Base-by-base conservation (phyloP, 2,797 vertebrate genomes). In the Notamacropus eugenii region DNA sequence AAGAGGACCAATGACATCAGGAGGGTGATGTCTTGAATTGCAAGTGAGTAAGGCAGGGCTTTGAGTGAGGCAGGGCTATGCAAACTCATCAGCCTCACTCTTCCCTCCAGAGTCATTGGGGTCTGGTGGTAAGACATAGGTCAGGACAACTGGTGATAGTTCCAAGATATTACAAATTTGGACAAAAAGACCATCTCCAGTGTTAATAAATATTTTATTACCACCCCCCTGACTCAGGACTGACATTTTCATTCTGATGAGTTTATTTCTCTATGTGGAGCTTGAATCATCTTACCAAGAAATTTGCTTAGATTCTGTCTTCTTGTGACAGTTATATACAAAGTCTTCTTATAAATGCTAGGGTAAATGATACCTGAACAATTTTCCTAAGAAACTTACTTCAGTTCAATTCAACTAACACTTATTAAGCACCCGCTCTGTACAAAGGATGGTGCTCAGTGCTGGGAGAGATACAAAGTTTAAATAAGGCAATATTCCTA, bases 171-270 rank as follows among this genome's bases (percentile, higher is more conserved):
- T 87, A 87, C 0, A 87, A 10, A 8, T 27, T 22, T 50, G 22
- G 74, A 87, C 24, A 87, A 87, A 87, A 82, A 11, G 40, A 46
- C 74, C 24, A 50, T 87, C 40, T 87, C 40, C 74, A 87, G 22
- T 8, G 29, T 58, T 74, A 34, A 34, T 55, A 67, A 96, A 96
- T 92, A 93, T 24, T 54, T 54, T 34, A 52, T 40, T n/a, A 93
- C 67, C 31, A 91, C 56, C 40, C 5, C 90, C 90, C 57, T 57
- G 67, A 29, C 91, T 92, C 92, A 92, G 54, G 40, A 62, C 1
- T 95, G 94, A 46, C 82, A 91, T 55, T 92, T 97, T 67, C 90
- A 90, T 57, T 91, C 52, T 54, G 62, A 54, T 93, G 12, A 54
- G 31, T 50, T 59, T 90, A 31, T 50, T 52, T 94, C 94, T 57